Percentiles rank a stretch among this genome's conserved stretches.
These are phyloP conservation scores for Prionailurus viverrinus DNA, from an alignment of 2,113 vertebrate genomes.

Conservation along the genomic window DNA sequence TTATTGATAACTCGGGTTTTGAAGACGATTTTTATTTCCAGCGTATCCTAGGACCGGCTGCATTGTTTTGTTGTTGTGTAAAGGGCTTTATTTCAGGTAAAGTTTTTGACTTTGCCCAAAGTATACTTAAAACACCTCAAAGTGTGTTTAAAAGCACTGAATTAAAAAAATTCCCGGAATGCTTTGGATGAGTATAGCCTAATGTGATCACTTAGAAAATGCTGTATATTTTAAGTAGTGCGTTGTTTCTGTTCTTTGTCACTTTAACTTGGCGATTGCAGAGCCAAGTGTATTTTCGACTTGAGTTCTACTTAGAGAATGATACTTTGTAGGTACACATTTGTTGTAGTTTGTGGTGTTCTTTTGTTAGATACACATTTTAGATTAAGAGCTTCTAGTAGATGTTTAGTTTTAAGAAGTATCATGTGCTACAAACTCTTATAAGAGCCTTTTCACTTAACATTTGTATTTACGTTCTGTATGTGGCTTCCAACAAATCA, in stretches of 20 bases:
- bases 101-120: conserved; percentile 50
- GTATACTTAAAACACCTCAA: neutral
- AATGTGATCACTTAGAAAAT: conserved; percentile 10
- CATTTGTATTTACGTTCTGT: neutral
- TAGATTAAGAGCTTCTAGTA: conserved; percentile 7
- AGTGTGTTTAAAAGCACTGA: neutral
- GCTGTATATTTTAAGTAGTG: neutral
- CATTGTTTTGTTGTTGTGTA: conserved; percentile 23
- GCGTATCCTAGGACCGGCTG: neutral
- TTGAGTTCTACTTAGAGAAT: neutral
- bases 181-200: neutral
- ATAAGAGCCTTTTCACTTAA: neutral
- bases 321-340: neutral
- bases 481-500: neutral
- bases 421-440: neutral
- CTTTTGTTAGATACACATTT: neutral
- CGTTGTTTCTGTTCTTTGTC: conserved; percentile 38
- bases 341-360: neutral
- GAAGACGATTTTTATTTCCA: conserved; percentile 9
- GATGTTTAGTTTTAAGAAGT: neutral
- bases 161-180: neutral
- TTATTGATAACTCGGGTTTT: neutral
- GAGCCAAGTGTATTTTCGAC: neutral
- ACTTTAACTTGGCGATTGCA: neutral
- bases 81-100: conserved; percentile 27